phyloP scores from a whole-genome alignment of 2,888 invertebrate genomes.

The Anoncus sp. region DNA sequence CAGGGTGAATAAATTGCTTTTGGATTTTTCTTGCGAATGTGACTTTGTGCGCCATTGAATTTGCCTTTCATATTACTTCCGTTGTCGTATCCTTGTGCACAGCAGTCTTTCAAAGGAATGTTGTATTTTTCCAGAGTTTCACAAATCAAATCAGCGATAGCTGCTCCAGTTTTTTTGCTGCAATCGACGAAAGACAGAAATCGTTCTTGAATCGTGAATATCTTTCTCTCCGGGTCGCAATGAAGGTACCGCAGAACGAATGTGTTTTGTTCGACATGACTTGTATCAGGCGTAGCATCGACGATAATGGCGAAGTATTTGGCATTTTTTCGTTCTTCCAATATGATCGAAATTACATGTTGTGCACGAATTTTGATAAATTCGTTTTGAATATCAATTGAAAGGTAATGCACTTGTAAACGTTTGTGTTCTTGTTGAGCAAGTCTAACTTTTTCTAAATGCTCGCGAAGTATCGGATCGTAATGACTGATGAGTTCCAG shows the following conservation, averaged over 20 bases:
- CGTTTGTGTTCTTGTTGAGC: slow-evolving; percentile 10
- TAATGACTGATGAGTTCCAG: slow-evolving; percentile 50
- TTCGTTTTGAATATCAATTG: slow-evolving; percentile 62
- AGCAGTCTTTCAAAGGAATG: too few relatives aligned
- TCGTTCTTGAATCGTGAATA: too few relatives aligned
- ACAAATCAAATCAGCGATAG: too few relatives aligned
- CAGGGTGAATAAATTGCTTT: slow-evolving; percentile 1
- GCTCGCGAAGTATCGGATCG: slow-evolving; percentile 59
- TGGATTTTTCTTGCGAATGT: not conserved
- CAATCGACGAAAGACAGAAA: too few relatives aligned
- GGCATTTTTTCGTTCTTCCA: slow-evolving; percentile 49
- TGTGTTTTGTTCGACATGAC: slow-evolving; percentile 61
- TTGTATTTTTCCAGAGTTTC: too few relatives aligned
- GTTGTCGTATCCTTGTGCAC: slow-evolving; percentile 58
- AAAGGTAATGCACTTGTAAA: slow-evolving; percentile 58
- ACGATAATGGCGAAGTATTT: slow-evolving; percentile 60
- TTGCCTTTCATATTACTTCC: slow-evolving; percentile 60
- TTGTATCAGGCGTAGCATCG: slow-evolving; percentile 63
- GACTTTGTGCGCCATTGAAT: slow-evolving; percentile 33
- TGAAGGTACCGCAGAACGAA: slow-evolving; percentile 28
- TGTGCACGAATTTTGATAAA: slow-evolving; percentile 52
- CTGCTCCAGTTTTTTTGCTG: too few relatives aligned
- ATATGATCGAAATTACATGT: slow-evolving; percentile 37
- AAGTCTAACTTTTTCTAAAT: slow-evolving; percentile 49
- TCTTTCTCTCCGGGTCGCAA: slow-evolving; percentile 1